Evolutionary conservation across 2,888 invertebrate species (phyloP), one percentile per base, ranked within the genome.

Genomic region (Odontocolon sp.): DNA sequence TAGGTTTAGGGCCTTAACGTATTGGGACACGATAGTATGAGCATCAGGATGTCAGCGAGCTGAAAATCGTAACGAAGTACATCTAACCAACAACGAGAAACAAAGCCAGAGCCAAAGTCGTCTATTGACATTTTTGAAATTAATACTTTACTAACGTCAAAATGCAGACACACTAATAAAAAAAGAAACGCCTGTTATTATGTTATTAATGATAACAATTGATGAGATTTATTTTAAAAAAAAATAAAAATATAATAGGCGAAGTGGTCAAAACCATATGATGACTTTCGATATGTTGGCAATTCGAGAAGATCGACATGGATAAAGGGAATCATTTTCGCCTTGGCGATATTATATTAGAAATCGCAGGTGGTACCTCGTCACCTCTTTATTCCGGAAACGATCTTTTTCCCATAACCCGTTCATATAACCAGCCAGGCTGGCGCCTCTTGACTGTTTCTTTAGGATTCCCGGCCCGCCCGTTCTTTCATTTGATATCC

Each of bases 401-500:
- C 82, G 82, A 83, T 85, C 84, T 84, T 86, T 85, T 85, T 84
- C 84, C 80, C 83, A 83, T 85, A 87, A 87, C 84, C 86, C 86
- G 83, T 87, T 87, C 81, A 82, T 84, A 86, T 33, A 57, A 86
- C 87, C 82, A 64, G 56, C 28, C 69, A 64, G 57, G 84, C 83
- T 81, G 87, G 88, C 87, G 88, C 84, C 86, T 80, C 42, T 6
- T 83, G 84, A 81, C 83, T 88, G 87, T 87, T 87, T 86, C 87
- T 87, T 87, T 87, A 87, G 88, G 87, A 87, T 87, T 80, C 80
- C 74, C 31, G 75, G 33, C 69, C 42, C 40, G 50, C 64, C 28
- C 52, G 47, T 52, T 38, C 47, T 68, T 70, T 74, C 77, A 81
- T 80, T 80, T 77, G 79, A 70, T 78, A 78, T 68, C 75, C 64